Conservation (phyloP, 2,888 invertebrate species). For the Oegoconia quadripuncta region DNA sequence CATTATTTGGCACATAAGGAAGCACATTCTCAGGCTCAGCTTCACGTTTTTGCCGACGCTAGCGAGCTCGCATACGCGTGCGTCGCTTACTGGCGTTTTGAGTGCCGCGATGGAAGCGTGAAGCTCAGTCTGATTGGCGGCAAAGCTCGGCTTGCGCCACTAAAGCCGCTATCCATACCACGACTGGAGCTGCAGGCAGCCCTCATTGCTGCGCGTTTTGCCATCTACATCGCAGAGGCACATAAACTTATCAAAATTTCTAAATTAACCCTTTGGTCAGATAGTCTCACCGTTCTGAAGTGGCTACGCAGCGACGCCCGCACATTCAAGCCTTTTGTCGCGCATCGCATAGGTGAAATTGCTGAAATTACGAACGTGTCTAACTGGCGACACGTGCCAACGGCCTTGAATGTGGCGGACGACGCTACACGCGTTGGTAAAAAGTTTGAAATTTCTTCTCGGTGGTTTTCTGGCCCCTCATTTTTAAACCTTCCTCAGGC, state of each 20-base stretch:
- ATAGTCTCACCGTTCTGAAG: constrained; percentile 8
- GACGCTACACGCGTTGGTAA: not conserved
- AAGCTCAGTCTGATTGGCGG: not conserved
- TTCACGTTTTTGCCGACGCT: not conserved
- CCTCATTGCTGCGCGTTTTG: constrained; percentile 6
- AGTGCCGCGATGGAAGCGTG: not conserved
- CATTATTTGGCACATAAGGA: too few relatives aligned
- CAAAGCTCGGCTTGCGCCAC: constrained; percentile 10
- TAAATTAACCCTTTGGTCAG: constrained; percentile 7
- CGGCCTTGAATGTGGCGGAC: too few relatives aligned
- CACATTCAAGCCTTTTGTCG: constrained; percentile 11
- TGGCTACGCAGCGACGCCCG: constrained; percentile 16
- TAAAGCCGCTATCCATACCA: constrained; percentile 10
- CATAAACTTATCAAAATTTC: constrained; percentile 7
- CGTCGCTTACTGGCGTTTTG: constrained; percentile 4
- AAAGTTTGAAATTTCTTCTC: not conserved
- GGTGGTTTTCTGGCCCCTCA: not conserved
- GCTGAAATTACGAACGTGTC: not conserved
- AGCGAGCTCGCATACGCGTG: constrained; percentile 1
- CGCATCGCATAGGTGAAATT: constrained; percentile 9
- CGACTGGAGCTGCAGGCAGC: constrained; percentile 14
- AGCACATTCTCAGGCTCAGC: too few relatives aligned
- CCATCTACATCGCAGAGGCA: constrained; percentile 1
- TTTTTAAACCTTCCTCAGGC: not conserved
- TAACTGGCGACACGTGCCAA: not conserved